Evolutionary conservation across 1,140 invertebrate species (phyloP).

Genomic region (Ruditapes philippinarum): DNA sequence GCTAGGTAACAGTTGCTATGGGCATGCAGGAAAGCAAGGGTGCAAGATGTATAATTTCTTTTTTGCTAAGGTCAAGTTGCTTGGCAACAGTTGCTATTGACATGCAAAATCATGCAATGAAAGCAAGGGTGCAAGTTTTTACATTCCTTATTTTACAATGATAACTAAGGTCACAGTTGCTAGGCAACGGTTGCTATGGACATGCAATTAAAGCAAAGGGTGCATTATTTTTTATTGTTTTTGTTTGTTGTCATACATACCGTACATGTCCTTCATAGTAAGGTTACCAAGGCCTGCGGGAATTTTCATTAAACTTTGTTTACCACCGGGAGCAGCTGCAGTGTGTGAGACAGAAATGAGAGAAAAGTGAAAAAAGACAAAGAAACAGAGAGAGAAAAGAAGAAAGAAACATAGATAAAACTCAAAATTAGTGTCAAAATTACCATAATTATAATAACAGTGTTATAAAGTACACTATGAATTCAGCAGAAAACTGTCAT

Average conservation of each 20-base stretch:
- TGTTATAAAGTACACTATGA: no score
- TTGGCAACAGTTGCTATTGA: no score
- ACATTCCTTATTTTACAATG: no score
- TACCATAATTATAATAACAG: neutral
- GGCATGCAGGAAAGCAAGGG: neutral
- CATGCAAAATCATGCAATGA: no score
- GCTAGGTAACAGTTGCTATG: neutral
- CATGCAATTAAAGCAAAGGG: neutral
- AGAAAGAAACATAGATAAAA: neutral
- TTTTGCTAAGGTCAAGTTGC: no score
- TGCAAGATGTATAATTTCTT: neutral
- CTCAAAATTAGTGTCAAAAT: neutral
- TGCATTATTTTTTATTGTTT: neutral
- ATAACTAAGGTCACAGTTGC: no score
- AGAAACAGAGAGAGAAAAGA: slow-evolving; percentile 3
- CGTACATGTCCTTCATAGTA: slow-evolving; percentile 61
- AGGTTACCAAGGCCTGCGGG: slow-evolving; percentile 19
- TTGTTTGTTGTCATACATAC: no score
- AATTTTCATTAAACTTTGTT: slow-evolving; percentile 46
- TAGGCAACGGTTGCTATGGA: no score
- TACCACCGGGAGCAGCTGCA: neutral
- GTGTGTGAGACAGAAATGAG: neutral
- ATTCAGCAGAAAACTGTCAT: no score
- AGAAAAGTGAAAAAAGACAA: slow-evolving; percentile 1
- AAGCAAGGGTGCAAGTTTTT: no score